A percentile compares a stretch with the other conserved stretches of the same genome.
These are phyloP conservation scores for Idaea straminata DNA, from an alignment of 2,888 invertebrate genomes.

Conservation along the genomic window DNA sequence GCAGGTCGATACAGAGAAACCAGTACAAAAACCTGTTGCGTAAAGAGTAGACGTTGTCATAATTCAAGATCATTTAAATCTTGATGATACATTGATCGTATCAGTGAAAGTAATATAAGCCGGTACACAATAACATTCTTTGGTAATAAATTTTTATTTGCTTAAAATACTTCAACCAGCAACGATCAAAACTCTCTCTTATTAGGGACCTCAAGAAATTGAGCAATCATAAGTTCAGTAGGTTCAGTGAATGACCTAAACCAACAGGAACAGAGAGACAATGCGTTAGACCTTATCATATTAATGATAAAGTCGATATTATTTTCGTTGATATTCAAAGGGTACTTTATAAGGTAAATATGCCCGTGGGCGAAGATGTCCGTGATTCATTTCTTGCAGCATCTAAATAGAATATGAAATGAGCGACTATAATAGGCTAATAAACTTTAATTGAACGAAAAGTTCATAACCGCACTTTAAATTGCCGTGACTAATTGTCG, in stretches of 20 bases:
- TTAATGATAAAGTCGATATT: conserved; percentile 41
- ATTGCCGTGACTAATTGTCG: not conserved
- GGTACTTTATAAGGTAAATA: conserved; percentile 60
- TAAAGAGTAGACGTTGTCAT: conserved; percentile 27
- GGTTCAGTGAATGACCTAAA: conserved; percentile 60
- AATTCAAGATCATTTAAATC: conserved; percentile 23
- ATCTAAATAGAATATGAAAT: conserved; percentile 27
- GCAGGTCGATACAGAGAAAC: conserved; percentile 2
- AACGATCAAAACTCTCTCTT: not conserved
- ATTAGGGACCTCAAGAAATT: conserved; percentile 30
- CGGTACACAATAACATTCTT: conserved; percentile 8
- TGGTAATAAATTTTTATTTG: not conserved
- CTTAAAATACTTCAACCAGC: not conserved
- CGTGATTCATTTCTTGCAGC: conserved; percentile 64
- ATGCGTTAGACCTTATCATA: conserved; percentile 38
- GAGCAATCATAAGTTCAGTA: conserved; percentile 38
- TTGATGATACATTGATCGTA: conserved; percentile 20
- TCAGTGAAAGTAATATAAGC: conserved; percentile 26
- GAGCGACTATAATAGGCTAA: conserved; percentile 2
- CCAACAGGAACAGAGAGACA: conserved; percentile 27
- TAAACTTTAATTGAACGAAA: conserved; percentile 1
- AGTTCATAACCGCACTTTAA: not conserved
- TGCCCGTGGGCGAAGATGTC: conserved; percentile 62
- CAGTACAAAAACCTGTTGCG: conserved; percentile 36
- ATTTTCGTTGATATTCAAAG: conserved; percentile 25